Base-by-base conservation (phyloP, 2,888 invertebrate genomes). In the Zelleria hepariella region DNA sequence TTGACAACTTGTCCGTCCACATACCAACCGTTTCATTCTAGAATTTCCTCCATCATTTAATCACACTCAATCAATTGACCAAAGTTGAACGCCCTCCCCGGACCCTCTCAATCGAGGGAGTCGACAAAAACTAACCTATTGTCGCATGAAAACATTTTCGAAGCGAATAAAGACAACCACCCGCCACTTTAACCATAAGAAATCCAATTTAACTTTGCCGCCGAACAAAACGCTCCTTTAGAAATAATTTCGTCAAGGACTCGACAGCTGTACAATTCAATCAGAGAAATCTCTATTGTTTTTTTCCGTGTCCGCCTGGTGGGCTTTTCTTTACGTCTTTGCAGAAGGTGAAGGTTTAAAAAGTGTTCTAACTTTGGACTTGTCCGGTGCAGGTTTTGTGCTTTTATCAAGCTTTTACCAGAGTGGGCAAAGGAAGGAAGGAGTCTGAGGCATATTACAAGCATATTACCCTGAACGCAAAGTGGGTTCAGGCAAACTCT, bases 141-240 rank as follows among this genome's bases (percentile, higher is more conserved):
- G 77, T 80, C 72, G 78, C 78, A 77, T 77, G 53, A 78, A 82
- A 80, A 75, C 73, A 78, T 72, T 74, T 71, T 66, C 63, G 71
- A 21, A 73, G 72, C 69, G 78, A 77, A 82, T 80, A 82, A 80
- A 82, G 67, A 67, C 71, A 74, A 69, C 74, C 78, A 78, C 75
- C 77, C 78, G 66, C 74, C 80, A 78, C 79, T 81, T 78, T 73
- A 78, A 78, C 83, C 82, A 82, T 86, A 86, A 86, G 84, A 86
- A 86, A 86, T 86, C 82, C 84, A 86, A 86, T 86, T 86, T 86
- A 86, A 86, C 86, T 86, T 86, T 81, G 81, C 80, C 85, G 74
- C 77, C 77, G 84, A 80, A 83, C 85, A 82, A 82, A 85, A 85
- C 85, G 84, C 78, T 84, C 78, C 84, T 81, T 83, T 86, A 83